phyloP scores from a whole-genome alignment of 2,113 vertebrate species.

The Penelope pileata region DNA sequence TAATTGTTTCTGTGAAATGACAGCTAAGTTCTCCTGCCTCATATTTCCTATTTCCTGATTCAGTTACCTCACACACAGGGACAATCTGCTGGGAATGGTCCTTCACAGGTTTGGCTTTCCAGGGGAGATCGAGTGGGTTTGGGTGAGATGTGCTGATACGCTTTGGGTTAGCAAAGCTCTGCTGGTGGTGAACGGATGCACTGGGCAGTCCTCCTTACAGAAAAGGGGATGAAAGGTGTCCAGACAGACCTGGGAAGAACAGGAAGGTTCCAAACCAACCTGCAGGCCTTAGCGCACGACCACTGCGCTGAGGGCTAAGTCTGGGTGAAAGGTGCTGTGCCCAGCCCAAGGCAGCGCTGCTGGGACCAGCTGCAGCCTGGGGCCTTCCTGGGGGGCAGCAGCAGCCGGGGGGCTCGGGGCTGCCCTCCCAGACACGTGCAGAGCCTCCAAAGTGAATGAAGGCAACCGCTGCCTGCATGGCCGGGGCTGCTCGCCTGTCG shows the following conservation, averaged over 20 bases:
- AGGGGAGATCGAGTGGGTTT: slow-evolving; percentile 49
- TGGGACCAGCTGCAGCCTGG: not conserved
- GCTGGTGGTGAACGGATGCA: slow-evolving; percentile 7
- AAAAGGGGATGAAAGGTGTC: not conserved
- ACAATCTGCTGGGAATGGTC: slow-evolving; percentile 21
- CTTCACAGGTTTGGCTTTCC: slow-evolving; percentile 53
- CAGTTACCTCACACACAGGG: slow-evolving; percentile 26
- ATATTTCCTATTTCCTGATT: slow-evolving; percentile 59
- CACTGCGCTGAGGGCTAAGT: no score
- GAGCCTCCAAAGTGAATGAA: not conserved
- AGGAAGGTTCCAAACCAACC: not conserved
- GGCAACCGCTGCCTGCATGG: not conserved
- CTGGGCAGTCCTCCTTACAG: not conserved
- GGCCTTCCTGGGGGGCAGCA: not conserved
- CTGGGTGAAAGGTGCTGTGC: no score
- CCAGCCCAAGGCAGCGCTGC: no score
- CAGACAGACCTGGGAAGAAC: not conserved
- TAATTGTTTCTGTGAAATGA: slow-evolving; percentile 61
- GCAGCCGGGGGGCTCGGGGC: not conserved
- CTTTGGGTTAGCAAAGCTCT: slow-evolving; percentile 39
- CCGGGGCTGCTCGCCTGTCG: not conserved
- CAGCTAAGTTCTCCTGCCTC: slow-evolving; percentile 39
- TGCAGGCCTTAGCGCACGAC: no score
- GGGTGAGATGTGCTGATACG: slow-evolving; percentile 25
- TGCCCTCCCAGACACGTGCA: not conserved